A percentile compares a stretch with the other conserved stretches of the same genome.
These are phyloP conservation scores for Cerceris ruficornis DNA, from an alignment of 2,888 invertebrate genomes.

Conservation along the genomic window DNA sequence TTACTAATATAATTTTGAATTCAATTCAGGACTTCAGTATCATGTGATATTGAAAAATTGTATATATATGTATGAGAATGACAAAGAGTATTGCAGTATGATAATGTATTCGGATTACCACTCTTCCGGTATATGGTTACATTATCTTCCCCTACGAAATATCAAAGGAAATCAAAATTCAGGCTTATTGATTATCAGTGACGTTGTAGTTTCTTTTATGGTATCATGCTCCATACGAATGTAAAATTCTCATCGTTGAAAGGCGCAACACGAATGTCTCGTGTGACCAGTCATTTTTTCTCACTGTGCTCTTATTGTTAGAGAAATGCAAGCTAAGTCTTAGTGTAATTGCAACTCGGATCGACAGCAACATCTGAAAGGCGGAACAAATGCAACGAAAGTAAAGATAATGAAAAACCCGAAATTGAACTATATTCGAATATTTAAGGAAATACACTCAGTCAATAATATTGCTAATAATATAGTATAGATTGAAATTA, in stretches of 20 bases:
- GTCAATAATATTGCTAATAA: too few species aligned
- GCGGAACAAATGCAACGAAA: too few species aligned
- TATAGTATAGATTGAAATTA: too few species aligned
- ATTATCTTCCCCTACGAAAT: not conserved
- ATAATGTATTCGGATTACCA: not conserved
- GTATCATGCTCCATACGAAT: constrained; percentile 4
- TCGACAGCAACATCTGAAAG: too few species aligned
- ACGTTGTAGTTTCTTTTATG: constrained; percentile 31
- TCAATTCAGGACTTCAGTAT: not conserved
- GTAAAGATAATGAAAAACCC: too few species aligned
- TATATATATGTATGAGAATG: not conserved
- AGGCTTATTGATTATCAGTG: constrained; percentile 39
- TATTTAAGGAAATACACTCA: too few species aligned
- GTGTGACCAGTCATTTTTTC: constrained; percentile 30
- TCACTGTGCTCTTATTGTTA: not conserved
- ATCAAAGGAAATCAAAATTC: constrained; percentile 14
- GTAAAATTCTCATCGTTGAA: constrained; percentile 10
- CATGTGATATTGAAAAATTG: not conserved
- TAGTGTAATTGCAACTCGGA: constrained; percentile 3
- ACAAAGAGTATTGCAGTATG: not conserved
- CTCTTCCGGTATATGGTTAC: constrained; percentile 12
- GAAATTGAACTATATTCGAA: too few species aligned
- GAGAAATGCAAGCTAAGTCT: constrained; percentile 1
- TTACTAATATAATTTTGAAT: too few species aligned
- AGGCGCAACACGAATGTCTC: constrained; percentile 7